These are phyloP conservation scores for Andricus curvator DNA, from an alignment of 2,888 invertebrate genomes.

Conservation along the genomic window DNA sequence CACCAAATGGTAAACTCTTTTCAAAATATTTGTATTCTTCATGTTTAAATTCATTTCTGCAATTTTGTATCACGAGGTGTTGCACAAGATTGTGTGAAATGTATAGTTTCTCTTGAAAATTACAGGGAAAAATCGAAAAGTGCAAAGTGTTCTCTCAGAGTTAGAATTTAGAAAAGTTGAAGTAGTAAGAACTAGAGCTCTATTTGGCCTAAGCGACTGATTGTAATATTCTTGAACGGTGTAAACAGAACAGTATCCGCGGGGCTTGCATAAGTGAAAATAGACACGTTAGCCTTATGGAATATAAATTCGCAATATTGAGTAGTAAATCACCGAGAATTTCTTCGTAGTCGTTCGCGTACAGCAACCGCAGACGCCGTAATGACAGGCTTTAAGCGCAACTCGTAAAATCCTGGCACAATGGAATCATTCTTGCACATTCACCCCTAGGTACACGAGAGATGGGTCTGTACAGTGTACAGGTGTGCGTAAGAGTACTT, in stretches of 20 bases:
- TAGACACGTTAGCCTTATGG: slow-evolving; percentile 74
- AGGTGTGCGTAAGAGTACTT: slow-evolving; percentile 48
- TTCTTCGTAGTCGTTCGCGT: slow-evolving; percentile 60
- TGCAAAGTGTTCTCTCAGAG: background rate
- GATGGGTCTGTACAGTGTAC: slow-evolving; percentile 30
- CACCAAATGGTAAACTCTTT: slow-evolving; percentile 76
- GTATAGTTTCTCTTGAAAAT: background rate
- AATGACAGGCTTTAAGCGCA: slow-evolving; percentile 75
- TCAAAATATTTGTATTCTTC: slow-evolving; percentile 44
- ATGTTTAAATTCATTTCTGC: background rate
- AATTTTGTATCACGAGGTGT: background rate
- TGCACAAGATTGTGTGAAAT: background rate
- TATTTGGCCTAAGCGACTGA: background rate
- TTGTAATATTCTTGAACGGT: slow-evolving; percentile 24
- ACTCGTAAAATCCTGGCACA: slow-evolving; percentile 76
- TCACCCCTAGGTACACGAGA: slow-evolving; percentile 51
- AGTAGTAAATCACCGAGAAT: slow-evolving; percentile 73
- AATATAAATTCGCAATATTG: slow-evolving; percentile 76
- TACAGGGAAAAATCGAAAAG: background rate
- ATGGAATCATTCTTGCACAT: slow-evolving; percentile 71
- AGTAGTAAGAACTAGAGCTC: background rate
- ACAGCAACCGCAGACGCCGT: slow-evolving; percentile 65
- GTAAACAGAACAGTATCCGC: slow-evolving; percentile 37
- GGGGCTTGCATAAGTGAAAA: slow-evolving; percentile 67
- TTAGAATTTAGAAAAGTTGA: background rate